A percentile compares a stretch with the other conserved stretches of the same genome.
phyloP scores from a whole-genome alignment of 2,888 invertebrate species.

The Uloborus plumipes region DNA sequence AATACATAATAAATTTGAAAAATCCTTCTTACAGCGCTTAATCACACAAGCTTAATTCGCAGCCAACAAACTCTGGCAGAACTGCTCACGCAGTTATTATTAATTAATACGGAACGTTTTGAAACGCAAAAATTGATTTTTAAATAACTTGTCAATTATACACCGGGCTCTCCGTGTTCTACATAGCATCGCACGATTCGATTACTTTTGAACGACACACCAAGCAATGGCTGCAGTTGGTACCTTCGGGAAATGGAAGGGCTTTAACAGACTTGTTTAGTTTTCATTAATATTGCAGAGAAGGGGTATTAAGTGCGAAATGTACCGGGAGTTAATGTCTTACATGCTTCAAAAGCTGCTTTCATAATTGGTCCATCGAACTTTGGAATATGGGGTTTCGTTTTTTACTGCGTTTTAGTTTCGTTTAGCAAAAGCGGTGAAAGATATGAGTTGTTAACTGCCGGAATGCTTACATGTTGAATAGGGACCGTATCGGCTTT shows the following conservation, averaged over 20 bases:
- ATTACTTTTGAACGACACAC: slow-evolving; percentile 8
- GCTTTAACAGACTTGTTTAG: slow-evolving; percentile 41
- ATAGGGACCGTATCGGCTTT: too few relatives aligned
- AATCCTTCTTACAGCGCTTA: slow-evolving; percentile 31
- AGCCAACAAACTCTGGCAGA: slow-evolving; percentile 31
- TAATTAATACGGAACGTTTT: slow-evolving; percentile 46
- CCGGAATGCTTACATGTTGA: too few relatives aligned
- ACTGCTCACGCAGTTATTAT: slow-evolving; percentile 41
- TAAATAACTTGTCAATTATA: slow-evolving; percentile 51
- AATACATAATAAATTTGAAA: slow-evolving; percentile 45
- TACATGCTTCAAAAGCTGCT: slow-evolving; percentile 24
- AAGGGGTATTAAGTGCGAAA: slow-evolving; percentile 24
- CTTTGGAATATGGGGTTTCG: slow-evolving; percentile 1
- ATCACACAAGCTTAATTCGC: slow-evolving; percentile 35
- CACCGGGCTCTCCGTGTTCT: slow-evolving; percentile 18
- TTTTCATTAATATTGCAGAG: slow-evolving; percentile 48
- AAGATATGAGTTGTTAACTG: too few relatives aligned
- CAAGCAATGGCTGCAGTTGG: slow-evolving; percentile 5
- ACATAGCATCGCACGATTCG: slow-evolving; percentile 17
- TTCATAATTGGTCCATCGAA: slow-evolving; percentile 31
- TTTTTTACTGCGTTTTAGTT: not conserved
- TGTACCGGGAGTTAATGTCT: slow-evolving; percentile 33
- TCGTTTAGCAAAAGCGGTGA: too few relatives aligned
- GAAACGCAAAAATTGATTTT: slow-evolving; percentile 55
- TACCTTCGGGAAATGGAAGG: slow-evolving; percentile 37